Evolutionary conservation across 1,140 invertebrate genomes (phyloP), one percentile per base, ranked within the genome.

Genomic region (Tetragonula clypearis): DNA sequence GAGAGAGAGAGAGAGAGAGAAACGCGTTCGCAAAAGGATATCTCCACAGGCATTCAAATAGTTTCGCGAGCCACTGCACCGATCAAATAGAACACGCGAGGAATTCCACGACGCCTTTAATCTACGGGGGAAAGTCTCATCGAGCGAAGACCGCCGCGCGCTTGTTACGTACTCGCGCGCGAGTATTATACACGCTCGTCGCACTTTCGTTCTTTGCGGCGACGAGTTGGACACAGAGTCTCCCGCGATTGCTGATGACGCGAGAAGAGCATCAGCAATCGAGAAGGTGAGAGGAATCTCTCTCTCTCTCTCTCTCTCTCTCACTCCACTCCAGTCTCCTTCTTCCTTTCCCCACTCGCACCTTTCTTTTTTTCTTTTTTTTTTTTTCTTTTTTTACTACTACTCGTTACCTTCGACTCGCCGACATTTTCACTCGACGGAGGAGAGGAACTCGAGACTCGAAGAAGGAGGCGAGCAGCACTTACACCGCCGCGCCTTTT

Each of bases 331-430:
- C 65, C 53, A 53, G 62, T 65, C 75, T 68, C 56, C 30, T 30
- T 30, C 53, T 62, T 65, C 66, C 30, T 66, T 15, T n/a, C n/a
- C 19, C 23, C n/a, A 17, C 26, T 19, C 35, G 9, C 17, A n/a
- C n/a, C 2, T 8, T 58, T 79, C 56, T 71, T 82, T 82, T 79
- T 85, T 78, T 60, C 82, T 87, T 82, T 85, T 78, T 66, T 79
- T 87, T 58, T 79, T 49, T 71, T 82, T 60, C 1, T 30, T 82
- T 82, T 85, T 78, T 60, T 79, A 49, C 41, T 49, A 6, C 85
- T 75, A 26, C 88, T 86, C 83, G 79, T 89, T 89, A 89, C 88
- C 89, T 90, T 90, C 88, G 86, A 85, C 88, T 89, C 82, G 72
- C 72, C 87, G 88, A 90, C 85, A 89, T 90, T 90, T 89, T 78